Percentiles rank a stretch among this genome's conserved stretches.
These are phyloP conservation scores for Perithous albicinctus DNA, from an alignment of 2,888 invertebrate genomes.

Conservation along the genomic window DNA sequence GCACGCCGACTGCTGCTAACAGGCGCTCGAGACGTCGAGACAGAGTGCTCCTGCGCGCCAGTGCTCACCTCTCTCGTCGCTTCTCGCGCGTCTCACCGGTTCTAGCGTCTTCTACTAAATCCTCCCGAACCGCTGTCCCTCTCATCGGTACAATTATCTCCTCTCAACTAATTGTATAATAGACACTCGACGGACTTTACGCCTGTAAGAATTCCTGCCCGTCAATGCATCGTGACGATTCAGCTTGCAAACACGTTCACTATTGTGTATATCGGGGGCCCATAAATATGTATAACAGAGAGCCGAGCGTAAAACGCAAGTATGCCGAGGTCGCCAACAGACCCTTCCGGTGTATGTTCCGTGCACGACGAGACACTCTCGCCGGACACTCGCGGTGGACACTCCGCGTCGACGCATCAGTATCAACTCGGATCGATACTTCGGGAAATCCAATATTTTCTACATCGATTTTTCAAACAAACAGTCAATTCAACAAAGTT, in stretches of 20 bases:
- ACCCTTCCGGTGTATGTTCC: constrained; percentile 60
- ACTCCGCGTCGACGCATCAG: too few relatives aligned
- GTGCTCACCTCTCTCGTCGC: not conserved
- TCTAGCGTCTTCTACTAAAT: constrained; percentile 53
- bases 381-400: too few relatives aligned
- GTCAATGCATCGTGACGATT: not conserved
- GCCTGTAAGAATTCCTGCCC: not conserved
- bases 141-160: constrained; percentile 7
- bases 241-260: not conserved
- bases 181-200: not conserved
- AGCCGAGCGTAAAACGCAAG: constrained; percentile 35
- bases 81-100: constrained; percentile 46
- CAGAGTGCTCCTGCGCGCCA: constrained; percentile 31
- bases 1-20: constrained; percentile 31
- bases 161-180: constrained; percentile 24
- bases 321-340: constrained; percentile 57
- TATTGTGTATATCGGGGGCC: constrained; percentile 13
- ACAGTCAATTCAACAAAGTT: too few relatives aligned
- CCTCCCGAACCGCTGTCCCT: not conserved
- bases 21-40: not conserved
- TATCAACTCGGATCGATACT: too few relatives aligned
- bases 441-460: too few relatives aligned
- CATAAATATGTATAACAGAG: constrained; percentile 44
- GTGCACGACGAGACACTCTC: not conserved
- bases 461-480: too few relatives aligned